Conservation (phyloP, 2,888 invertebrate genomes). For the Thyatira batis region DNA sequence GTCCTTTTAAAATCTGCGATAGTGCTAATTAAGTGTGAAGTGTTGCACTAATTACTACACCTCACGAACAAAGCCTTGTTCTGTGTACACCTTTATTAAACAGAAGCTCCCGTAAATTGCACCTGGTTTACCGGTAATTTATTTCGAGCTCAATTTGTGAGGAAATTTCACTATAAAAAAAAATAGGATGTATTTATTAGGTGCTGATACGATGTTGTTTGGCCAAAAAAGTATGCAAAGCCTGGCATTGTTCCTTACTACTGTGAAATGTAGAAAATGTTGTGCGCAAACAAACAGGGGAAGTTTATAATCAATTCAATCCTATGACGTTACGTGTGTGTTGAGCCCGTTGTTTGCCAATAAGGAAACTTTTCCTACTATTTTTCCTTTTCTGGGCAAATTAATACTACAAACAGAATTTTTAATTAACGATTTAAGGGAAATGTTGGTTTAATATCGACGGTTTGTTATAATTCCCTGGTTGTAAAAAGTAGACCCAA, state of each 20-base stretch:
- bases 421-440: conserved; percentile 41
- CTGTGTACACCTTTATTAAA: conserved; percentile 44
- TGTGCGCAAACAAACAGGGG: conserved; percentile 23
- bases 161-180: conserved; percentile 19
- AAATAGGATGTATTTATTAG: conserved; percentile 24
- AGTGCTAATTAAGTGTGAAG: conserved; percentile 60
- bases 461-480: conserved; percentile 26
- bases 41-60: conserved; percentile 50
- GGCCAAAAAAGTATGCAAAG: background rate
- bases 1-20: conserved; percentile 51
- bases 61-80: conserved; percentile 42
- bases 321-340: conserved; percentile 47
- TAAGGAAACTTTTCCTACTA: conserved; percentile 46
- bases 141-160: conserved; percentile 29
- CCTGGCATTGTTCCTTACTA: conserved; percentile 17
- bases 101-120: conserved; percentile 35
- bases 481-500: conserved; percentile 11
- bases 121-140: conserved; percentile 34
- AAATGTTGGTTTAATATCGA: conserved; percentile 38
- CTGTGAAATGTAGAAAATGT: conserved; percentile 24
- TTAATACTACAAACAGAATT: conserved; percentile 30
- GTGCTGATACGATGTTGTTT: too few species aligned
- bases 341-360: conserved; percentile 51
- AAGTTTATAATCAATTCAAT: conserved; percentile 66
- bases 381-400: conserved; percentile 26